Evolutionary conservation across 1,140 invertebrate genomes (phyloP).

Genomic region (Dinothrombium tinctorium): DNA sequence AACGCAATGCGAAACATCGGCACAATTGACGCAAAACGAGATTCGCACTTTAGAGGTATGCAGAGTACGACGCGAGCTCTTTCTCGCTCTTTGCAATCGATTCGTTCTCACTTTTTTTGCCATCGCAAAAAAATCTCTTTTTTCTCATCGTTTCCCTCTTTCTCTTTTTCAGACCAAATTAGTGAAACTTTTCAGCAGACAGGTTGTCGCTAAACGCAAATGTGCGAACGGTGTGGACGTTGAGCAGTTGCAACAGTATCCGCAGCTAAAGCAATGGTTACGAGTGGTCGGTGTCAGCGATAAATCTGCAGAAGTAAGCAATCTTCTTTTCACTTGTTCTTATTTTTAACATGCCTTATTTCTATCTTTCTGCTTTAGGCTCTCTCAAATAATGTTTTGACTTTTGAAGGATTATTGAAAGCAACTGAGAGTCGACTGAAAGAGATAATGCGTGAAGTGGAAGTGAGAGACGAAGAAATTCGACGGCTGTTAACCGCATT

Average conservation of each 20-base stretch:
- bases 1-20: slow-evolving; percentile 70
- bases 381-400: slow-evolving; percentile 16
- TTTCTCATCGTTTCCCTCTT: no score
- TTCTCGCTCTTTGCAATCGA: no score
- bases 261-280: slow-evolving; percentile 65
- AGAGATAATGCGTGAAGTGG: slow-evolving; percentile 36
- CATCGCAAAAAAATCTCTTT: no score
- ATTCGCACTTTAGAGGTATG: slow-evolving; percentile 78
- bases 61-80: no score
- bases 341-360: slow-evolving; percentile 4
- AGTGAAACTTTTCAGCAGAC: slow-evolving; percentile 69
- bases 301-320: slow-evolving; percentile 38
- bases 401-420: slow-evolving; percentile 27
- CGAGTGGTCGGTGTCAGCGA: slow-evolving; percentile 55
- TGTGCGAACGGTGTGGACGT: no score
- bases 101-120: no score
- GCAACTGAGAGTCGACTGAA: slow-evolving; percentile 56
- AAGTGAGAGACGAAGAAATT: slow-evolving; percentile 46
- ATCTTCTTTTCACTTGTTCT: slow-evolving; percentile 2
- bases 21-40: slow-evolving; percentile 78
- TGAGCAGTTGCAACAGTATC: slow-evolving; percentile 30
- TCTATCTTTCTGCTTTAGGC: slow-evolving; percentile 16
- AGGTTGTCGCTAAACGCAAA: slow-evolving; percentile 59
- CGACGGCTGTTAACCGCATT: slow-evolving; percentile 50
- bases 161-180: no score